Evolutionary conservation across 2,113 vertebrate genomes (phyloP).

Genomic region (Emydocephalus ijimae): DNA sequence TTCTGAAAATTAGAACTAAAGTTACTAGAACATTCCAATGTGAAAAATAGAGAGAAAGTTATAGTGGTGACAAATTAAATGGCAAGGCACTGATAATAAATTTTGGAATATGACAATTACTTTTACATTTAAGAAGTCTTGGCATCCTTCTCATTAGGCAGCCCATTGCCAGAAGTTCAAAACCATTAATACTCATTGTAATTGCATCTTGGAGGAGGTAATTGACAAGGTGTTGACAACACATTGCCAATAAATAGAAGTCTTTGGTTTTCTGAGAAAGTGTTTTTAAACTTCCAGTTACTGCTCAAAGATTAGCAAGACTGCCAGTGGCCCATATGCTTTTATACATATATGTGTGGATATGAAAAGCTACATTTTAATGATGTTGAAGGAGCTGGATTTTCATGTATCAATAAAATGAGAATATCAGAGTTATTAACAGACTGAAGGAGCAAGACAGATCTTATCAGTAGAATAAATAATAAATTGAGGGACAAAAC

Average conservation of each 20-base stretch:
- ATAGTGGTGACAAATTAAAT: slow-evolving; percentile 6
- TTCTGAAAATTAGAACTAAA: not conserved
- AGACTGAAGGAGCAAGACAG: not conserved
- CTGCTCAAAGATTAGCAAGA: slow-evolving; percentile 61
- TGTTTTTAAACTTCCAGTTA: slow-evolving; percentile 58
- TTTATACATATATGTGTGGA: slow-evolving; percentile 26
- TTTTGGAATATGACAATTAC: slow-evolving; percentile 43
- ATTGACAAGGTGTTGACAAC: slow-evolving; percentile 66
- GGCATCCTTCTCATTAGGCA: slow-evolving; percentile 46
- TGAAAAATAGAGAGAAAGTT: not conserved
- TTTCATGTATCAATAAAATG: slow-evolving; percentile 51
- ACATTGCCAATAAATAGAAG: slow-evolving; percentile 67
- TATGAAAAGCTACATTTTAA: slow-evolving; percentile 50
- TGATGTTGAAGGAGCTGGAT: slow-evolving; percentile 47
- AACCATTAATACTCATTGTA: slow-evolving; percentile 61
- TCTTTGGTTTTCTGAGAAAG: slow-evolving; percentile 63
- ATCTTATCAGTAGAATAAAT: not conserved
- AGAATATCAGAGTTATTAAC: not conserved
- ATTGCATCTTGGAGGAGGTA: slow-evolving; percentile 64
- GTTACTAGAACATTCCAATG: not conserved
- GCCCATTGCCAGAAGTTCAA: slow-evolving; percentile 46
- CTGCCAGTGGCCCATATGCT: slow-evolving; percentile 44
- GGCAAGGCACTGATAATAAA: slow-evolving; percentile 21
- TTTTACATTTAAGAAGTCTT: slow-evolving; percentile 42
- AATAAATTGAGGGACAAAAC: not conserved